Percentiles rank a stretch among this genome's conserved stretches.
These are phyloP conservation scores for Ctenopoma kingsleyae DNA, from an alignment of 2,797 vertebrate genomes.

Conservation along the genomic window DNA sequence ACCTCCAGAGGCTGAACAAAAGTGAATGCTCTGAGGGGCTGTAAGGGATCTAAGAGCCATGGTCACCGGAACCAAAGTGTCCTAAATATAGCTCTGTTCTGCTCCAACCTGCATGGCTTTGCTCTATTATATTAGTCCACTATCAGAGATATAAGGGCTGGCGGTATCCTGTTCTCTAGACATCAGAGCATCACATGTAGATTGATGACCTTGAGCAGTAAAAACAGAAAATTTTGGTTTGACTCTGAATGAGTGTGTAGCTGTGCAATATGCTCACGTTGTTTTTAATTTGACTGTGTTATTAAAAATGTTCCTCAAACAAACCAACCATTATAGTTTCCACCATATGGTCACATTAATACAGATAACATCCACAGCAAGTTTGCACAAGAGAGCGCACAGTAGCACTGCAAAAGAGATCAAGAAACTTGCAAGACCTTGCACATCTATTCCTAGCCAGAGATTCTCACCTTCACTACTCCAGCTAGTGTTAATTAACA, in stretches of 20 bases:
- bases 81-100: slow-evolving; percentile 74
- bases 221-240: slow-evolving; percentile 26
- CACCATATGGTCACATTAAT: slow-evolving; percentile 36
- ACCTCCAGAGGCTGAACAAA: slow-evolving; percentile 67
- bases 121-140: slow-evolving; percentile 70
- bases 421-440: slow-evolving; percentile 72
- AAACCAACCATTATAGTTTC: slow-evolving; percentile 19
- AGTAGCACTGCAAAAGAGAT: slow-evolving; percentile 27
- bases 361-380: slow-evolving; percentile 28
- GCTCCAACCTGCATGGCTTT: slow-evolving; percentile 54
- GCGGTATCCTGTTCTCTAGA: slow-evolving; percentile 38
- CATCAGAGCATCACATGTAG: slow-evolving; percentile 34
- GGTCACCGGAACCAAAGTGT: slow-evolving; percentile 68
- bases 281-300: slow-evolving; percentile 7
- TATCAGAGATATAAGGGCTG: slow-evolving; percentile 57
- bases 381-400: slow-evolving; percentile 8
- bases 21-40: slow-evolving; percentile 64
- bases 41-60: slow-evolving; percentile 67
- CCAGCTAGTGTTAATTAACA: slow-evolving; percentile 84
- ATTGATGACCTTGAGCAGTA: slow-evolving; percentile 42
- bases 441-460: slow-evolving; percentile 82
- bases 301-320: slow-evolving; percentile 8
- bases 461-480: slow-evolving; percentile 81
- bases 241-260: neutral
- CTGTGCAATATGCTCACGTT: neutral